Evolutionary conservation across 2,888 invertebrate species (phyloP).

Genomic region (Cenopis cana): DNA sequence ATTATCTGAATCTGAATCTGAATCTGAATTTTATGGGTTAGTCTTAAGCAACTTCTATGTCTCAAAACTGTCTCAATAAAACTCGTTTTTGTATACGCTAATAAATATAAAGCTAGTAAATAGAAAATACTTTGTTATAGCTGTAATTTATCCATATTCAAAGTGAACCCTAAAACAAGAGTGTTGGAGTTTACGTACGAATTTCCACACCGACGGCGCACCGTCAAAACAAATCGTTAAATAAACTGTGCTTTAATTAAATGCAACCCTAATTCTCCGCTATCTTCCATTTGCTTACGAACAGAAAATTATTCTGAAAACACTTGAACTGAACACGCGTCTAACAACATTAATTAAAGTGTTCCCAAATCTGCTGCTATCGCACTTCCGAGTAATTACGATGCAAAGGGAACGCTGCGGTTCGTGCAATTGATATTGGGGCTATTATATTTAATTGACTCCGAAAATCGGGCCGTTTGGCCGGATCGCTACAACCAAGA

Average conservation of each 20-base stretch:
- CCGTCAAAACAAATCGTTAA: conserved; percentile 41
- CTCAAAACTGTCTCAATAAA: no score
- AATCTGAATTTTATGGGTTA: no score
- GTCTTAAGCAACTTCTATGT: no score
- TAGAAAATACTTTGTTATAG: background rate
- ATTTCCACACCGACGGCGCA: conserved; percentile 29
- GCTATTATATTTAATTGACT: conserved; percentile 41
- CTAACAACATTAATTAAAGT: conserved; percentile 82
- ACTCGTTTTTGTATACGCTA: no score
- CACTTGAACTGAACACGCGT: conserved; percentile 73
- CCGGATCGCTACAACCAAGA: background rate
- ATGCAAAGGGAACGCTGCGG: conserved; percentile 71
- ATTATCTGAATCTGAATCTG: no score
- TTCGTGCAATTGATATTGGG: conserved; percentile 39
- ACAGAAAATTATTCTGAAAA: conserved; percentile 66
- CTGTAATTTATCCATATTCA: no score
- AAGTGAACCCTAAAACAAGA: background rate
- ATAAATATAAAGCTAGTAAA: background rate
- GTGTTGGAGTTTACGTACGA: conserved; percentile 22
- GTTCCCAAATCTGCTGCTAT: conserved; percentile 80
- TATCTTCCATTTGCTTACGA: conserved; percentile 48
- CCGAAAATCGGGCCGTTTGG: conserved; percentile 41
- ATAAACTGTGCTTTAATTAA: conserved; percentile 44
- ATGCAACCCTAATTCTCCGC: conserved; percentile 44
- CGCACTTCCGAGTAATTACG: conserved; percentile 81